These are phyloP conservation scores for Taxidea taxus DNA, from an alignment of 2,113 vertebrate species.

Conservation along the genomic window DNA sequence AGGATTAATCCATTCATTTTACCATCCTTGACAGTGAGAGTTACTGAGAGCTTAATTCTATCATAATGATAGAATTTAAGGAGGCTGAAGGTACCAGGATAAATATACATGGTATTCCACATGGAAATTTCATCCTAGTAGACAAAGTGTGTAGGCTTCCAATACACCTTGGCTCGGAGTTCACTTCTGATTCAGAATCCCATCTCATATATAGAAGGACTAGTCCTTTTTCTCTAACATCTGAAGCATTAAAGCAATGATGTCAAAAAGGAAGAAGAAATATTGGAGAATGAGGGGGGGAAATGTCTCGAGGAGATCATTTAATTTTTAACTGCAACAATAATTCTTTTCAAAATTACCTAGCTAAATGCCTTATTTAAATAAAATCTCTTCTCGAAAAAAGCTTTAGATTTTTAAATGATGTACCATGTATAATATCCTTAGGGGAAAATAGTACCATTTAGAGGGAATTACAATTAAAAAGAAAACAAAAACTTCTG, in stretches of 20 bases:
- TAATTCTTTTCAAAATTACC: conserved; percentile 8
- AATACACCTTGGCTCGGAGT: neutral
- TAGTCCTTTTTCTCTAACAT: neutral
- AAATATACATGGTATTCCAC: neutral
- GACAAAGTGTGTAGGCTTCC: neutral
- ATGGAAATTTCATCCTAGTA: neutral
- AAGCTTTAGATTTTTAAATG: neutral
- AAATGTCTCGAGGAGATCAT: neutral
- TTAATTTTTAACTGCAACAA: neutral
- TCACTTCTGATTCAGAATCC: neutral
- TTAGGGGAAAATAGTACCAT: neutral
- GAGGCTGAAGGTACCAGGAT: neutral
- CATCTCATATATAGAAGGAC: neutral
- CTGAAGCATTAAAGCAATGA: neutral
- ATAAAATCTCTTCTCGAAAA: neutral
- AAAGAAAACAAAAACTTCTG: neutral
- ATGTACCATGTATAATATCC: neutral
- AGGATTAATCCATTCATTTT: neutral
- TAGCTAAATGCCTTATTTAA: conserved; percentile 11
- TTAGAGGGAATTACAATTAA: neutral
- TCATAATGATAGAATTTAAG: neutral
- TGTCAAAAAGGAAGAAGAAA: neutral
- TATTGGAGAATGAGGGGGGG: neutral
- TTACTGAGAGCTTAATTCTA: neutral
- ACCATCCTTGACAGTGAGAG: neutral